Base-by-base conservation (phyloP, 1,140 invertebrate genomes). In the Odontomachus brunneus region DNA sequence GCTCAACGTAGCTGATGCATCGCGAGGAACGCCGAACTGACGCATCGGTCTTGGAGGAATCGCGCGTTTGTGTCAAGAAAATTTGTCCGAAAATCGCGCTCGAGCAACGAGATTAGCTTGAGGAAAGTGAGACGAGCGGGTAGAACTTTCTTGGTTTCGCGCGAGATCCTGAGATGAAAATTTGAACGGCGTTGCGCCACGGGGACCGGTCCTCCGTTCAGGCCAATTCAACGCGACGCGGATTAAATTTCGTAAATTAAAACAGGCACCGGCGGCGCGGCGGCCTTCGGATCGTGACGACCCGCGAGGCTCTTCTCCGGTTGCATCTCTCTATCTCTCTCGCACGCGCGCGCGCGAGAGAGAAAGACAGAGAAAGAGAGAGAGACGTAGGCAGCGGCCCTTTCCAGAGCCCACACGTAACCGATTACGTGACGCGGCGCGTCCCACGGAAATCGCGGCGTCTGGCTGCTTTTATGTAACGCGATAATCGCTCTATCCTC, bases 401-500 rank as follows among this genome's bases (percentile, higher is more conserved):
- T 76, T 67, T 24, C 73, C 69, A 24, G 48, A 15, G 59, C 49
- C 44, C 48, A 78, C 62, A n/a, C 71, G 51, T 73, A 67, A 7
- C 72, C 81, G 62, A 83, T 84, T 84, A 80, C 67, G 49, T 63
- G 49, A 86, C 48, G 17, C 84, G 29, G 29, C 69, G 62, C 74
- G 71, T 84, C 73, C 67, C 38, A 57, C 53, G 65, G 22, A 26
- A 60, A 86, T 69, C 63, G 22, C 29, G 19, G n/a, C 44, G 48
- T 49, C 44, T 4, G 44, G 48, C 33, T n/a, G 44, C 33, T 59
- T 89, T 89, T 83, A 89, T 83, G 88, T 89, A 89, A 89, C 63
- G 63, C 75, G 65, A 89, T 49, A 87, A 89, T 87, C 85, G 78
- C 59, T 3, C 5, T 55, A 83, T 83, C 66, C 57, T 82, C 48